Percentiles rank a stretch among this genome's conserved stretches.
Conservation (phyloP, 2,113 vertebrate genomes). For the Lathamus discolor region DNA sequence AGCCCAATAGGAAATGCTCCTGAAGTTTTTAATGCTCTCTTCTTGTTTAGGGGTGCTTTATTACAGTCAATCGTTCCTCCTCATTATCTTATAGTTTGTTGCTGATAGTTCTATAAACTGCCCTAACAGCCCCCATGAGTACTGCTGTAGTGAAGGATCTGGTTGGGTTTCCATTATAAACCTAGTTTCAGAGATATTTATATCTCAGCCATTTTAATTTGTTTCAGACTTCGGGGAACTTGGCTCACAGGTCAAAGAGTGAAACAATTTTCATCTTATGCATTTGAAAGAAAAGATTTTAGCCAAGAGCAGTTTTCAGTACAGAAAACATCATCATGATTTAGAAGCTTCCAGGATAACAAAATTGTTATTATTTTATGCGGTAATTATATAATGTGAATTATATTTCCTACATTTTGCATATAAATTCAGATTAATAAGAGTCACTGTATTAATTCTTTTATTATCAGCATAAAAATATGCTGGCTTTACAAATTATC, state of each 20-base stretch:
- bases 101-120: conserved; percentile 48
- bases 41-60: conserved; percentile 53
- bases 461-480: background rate
- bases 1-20: background rate
- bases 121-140: conserved; percentile 50
- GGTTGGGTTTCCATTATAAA: conserved; percentile 55
- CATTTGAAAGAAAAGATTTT: conserved; percentile 40
- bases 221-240: conserved; percentile 61
- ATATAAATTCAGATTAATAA: background rate
- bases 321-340: conserved; percentile 15
- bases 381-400: background rate
- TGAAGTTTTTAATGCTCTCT: conserved; percentile 27
- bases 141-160: conserved; percentile 13
- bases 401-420: background rate
- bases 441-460: background rate
- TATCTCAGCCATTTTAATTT: conserved; percentile 69
- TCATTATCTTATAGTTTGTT: conserved; percentile 31
- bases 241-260: conserved; percentile 48
- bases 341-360: conserved; percentile 20
- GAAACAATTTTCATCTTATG: conserved; percentile 45
- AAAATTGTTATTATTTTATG: background rate
- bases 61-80: conserved; percentile 27
- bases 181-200: conserved; percentile 59
- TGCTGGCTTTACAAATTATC: background rate
- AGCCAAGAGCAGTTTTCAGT: conserved; percentile 30